phyloP scores from a whole-genome alignment of 2,888 invertebrate genomes.

The Phengaris alcon region DNA sequence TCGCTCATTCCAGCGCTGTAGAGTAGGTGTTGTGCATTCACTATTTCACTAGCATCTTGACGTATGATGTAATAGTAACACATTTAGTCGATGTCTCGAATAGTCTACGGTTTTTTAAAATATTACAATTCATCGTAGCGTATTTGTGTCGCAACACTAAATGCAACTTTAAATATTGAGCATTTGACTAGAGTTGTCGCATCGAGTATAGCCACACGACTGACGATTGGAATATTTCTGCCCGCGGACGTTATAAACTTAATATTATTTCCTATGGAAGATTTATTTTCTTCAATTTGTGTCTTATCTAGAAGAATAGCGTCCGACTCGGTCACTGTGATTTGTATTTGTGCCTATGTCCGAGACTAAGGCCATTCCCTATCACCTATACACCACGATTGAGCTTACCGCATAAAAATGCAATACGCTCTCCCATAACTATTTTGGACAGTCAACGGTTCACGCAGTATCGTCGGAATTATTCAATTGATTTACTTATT shows the following conservation, averaged over 20 bases:
- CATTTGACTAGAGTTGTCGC: slow-evolving; percentile 56
- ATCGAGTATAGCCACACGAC: slow-evolving; percentile 41
- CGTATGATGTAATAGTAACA: slow-evolving; percentile 71
- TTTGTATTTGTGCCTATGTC: slow-evolving; percentile 64
- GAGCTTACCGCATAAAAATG: slow-evolving; percentile 54
- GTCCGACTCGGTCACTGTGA: slow-evolving; percentile 55
- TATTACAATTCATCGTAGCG: slow-evolving; percentile 51
- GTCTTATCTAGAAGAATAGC: slow-evolving; percentile 69
- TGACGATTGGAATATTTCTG: slow-evolving; percentile 55
- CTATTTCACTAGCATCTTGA: slow-evolving; percentile 54
- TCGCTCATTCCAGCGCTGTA: slow-evolving; percentile 57
- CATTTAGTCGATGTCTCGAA: slow-evolving; percentile 77
- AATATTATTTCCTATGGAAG: slow-evolving; percentile 76
- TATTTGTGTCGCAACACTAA: slow-evolving; percentile 49
- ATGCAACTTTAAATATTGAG: slow-evolving; percentile 65
- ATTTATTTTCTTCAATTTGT: slow-evolving; percentile 67
- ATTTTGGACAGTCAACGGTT: slow-evolving; percentile 58
- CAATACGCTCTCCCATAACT: slow-evolving; percentile 52
- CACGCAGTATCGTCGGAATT: slow-evolving; percentile 57
- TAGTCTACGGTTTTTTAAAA: slow-evolving; percentile 51
- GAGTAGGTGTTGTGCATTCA: slow-evolving; percentile 52
- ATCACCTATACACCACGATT: slow-evolving; percentile 47
- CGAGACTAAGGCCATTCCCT: slow-evolving; percentile 58
- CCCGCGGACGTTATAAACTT: slow-evolving; percentile 60
- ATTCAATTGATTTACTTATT: slow-evolving; percentile 73